Base-by-base conservation (phyloP, 2,113 vertebrate species). In the Sialia sialis region DNA sequence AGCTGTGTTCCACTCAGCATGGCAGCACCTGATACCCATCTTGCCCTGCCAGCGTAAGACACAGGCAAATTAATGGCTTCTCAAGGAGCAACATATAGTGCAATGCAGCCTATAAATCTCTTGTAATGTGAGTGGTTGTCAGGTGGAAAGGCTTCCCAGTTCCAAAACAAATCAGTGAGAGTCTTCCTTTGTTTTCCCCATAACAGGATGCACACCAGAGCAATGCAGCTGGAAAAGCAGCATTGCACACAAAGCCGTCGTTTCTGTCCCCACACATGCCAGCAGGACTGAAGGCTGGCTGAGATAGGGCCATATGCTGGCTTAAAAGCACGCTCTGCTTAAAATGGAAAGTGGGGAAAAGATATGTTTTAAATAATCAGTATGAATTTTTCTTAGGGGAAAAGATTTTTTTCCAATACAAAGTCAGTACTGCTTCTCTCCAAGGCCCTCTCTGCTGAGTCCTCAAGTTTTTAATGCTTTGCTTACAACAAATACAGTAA, bases 361-460 rank as follows among this genome's bases (percentile, higher is more conserved):
- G 38, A 87, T 66, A 6, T 14, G 11, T 62, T 89, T 55, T 64
- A 62, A 62, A 69, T 73, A 56, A 82, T 62, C 41, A 27, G 7
- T 41, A n/a, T 84, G 49, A 59, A 60, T 89, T 95, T 86, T 83
- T 14, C 62, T 85, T 78, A 43, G 8, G 36, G 44, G 32, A 92
- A 92, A 56, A 32, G 81, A 58, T 85, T 73, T 18, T 46, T 79
- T 94, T 79, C n/a, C 58, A 48, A 39, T 79, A 89, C 23, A 23
- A 39, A 84, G 49, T 34, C 66, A 75, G 56, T 34, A 27, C 29
- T 66, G 6, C 27, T 82, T 87, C 86, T 87, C 81, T 94, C 59
- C 22, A 66, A 16, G 52, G n/a, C 54, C 34, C 69, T 64, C 58
- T 76, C 32, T 91, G 30, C 52, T 85, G 46, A 66, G 46, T 87